Evolutionary conservation across 2,113 vertebrate genomes (phyloP).

Genomic region (Sapajus apella): DNA sequence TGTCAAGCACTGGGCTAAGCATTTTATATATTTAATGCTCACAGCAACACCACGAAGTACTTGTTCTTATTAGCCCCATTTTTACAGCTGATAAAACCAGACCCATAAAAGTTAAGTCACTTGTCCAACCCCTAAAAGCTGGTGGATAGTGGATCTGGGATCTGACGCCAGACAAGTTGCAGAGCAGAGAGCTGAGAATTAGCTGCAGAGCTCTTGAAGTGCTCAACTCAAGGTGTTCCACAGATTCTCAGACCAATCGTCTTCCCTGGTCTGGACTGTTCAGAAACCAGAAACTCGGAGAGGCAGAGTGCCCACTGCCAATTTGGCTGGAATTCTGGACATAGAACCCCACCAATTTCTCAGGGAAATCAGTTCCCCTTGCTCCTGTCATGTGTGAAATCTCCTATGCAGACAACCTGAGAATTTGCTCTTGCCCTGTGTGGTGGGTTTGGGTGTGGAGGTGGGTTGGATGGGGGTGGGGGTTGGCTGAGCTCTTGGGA

Average conservation of each 20-base stretch:
- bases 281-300: not conserved
- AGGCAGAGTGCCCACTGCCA: not conserved
- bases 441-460: not conserved
- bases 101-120: not conserved
- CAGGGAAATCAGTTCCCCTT: not conserved
- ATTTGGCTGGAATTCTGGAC: not conserved
- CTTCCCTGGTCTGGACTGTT: not conserved
- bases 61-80: not conserved
- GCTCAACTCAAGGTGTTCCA: not conserved
- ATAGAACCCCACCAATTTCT: not conserved
- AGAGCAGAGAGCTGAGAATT: not conserved
- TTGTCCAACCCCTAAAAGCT: not conserved
- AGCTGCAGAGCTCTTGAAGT: not conserved
- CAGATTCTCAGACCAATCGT: not conserved
- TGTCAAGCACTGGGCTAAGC: not conserved
- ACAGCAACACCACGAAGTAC: not conserved
- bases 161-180: not conserved
- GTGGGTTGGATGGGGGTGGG: not conserved
- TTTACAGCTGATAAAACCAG: slow-evolving; percentile 5
- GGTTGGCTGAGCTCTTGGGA: not conserved
- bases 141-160: not conserved
- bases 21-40: not conserved
- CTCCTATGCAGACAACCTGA: not conserved
- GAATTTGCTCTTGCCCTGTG: not conserved
- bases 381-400: too few relatives aligned